These are phyloP conservation scores for Zaprionus camerounensis DNA, from an alignment of 1,140 invertebrate genomes.

Conservation along the genomic window DNA sequence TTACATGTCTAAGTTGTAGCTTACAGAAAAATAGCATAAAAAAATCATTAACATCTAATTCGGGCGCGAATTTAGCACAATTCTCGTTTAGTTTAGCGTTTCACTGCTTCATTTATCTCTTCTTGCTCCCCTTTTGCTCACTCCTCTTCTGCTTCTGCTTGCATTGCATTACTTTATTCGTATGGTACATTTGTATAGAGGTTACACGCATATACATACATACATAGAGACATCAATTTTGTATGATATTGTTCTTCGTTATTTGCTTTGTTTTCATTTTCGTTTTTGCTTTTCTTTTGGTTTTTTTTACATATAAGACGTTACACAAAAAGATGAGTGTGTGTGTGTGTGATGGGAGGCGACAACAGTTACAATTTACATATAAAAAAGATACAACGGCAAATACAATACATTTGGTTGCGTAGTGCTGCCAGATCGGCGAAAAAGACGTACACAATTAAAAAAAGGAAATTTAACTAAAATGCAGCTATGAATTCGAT, in stretches of 20 bases:
- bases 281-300: not conserved
- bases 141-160: not conserved
- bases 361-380: constrained; percentile 10
- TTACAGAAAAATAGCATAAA: constrained; percentile 18
- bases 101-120: constrained; percentile 9
- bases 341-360: constrained; percentile 1
- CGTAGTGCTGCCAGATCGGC: constrained; percentile 9
- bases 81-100: constrained; percentile 10
- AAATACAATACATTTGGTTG: constrained; percentile 3
- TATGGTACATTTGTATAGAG: constrained; percentile 31
- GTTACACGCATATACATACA: not conserved
- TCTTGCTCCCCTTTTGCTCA: not conserved
- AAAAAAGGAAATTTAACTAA: constrained; percentile 36
- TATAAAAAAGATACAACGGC: constrained; percentile 15
- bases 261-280: not conserved
- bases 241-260: constrained; percentile 14
- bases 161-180: constrained; percentile 18
- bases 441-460: constrained; percentile 17
- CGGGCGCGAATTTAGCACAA: constrained; percentile 14
- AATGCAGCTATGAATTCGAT: constrained; percentile 35
- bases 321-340: not conserved
- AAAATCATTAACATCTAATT: constrained; percentile 2
- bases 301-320: not conserved
- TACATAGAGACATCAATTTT: constrained; percentile 31
- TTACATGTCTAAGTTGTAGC: constrained; percentile 17